These are phyloP conservation scores for Dryocosmus kuriphilus DNA, from an alignment of 2,888 invertebrate genomes.

Conservation along the genomic window DNA sequence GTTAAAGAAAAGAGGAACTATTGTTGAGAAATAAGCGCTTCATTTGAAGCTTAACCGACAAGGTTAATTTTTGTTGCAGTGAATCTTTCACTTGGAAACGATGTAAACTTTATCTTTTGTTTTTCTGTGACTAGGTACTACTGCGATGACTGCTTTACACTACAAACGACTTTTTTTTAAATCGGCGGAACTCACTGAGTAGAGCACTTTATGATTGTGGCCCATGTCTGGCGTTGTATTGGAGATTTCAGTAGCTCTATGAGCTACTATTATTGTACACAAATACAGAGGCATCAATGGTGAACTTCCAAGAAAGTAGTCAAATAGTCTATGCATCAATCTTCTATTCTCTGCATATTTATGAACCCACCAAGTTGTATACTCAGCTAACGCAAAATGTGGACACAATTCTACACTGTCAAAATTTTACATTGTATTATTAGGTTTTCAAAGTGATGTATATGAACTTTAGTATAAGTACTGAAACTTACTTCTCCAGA, in stretches of 20 bases:
- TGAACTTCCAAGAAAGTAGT: constrained; percentile 95
- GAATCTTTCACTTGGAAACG: no score
- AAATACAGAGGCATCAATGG: constrained; percentile 95
- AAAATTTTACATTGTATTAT: constrained; percentile 40
- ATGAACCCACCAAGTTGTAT: constrained; percentile 99
- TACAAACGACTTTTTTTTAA: no score
- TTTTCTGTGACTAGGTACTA: no score
- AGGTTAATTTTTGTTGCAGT: no score
- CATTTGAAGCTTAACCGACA: no score
- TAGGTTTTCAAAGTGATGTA: not conserved
- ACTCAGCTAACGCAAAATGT: constrained; percentile 97
- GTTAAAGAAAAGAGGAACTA: no score
- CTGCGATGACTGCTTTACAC: no score
- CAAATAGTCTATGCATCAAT: constrained; percentile 93
- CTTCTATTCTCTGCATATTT: constrained; percentile 93
- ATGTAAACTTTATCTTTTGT: no score
- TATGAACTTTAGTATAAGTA: constrained; percentile 25
- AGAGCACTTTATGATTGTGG: constrained; percentile 80
- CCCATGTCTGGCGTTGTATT: constrained; percentile 93
- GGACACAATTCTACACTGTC: constrained; percentile 74
- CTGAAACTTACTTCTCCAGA: constrained; percentile 84
- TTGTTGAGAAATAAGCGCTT: no score
- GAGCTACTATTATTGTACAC: constrained; percentile 90
- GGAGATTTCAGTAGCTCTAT: constrained; percentile 84
- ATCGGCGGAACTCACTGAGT: constrained; percentile 76